Conservation (phyloP, 2,888 invertebrate species). For the Cryptus armator region DNA sequence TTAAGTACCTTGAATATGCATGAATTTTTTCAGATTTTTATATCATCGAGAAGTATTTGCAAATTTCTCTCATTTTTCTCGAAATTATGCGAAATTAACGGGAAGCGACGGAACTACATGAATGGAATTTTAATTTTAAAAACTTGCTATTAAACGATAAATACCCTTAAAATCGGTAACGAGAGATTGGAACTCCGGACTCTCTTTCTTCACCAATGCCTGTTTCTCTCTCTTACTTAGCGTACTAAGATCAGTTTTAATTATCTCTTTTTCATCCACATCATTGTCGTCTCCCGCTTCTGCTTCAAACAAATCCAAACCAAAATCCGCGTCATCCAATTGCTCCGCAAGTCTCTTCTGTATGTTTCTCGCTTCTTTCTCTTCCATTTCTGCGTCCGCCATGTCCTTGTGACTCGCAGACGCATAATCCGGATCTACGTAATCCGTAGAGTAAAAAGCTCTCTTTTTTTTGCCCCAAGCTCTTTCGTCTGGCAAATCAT, state of each 20-base stretch:
- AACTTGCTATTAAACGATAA: background rate
- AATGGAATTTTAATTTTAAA: background rate
- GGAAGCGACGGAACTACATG: background rate
- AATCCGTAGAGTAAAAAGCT: conserved; percentile 94
- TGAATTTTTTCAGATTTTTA: too few species aligned
- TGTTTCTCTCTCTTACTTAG: conserved; percentile 92
- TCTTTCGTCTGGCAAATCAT: conserved; percentile 91
- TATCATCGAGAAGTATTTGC: too few species aligned
- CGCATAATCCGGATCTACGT: conserved; percentile 94
- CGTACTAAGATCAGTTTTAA: conserved; percentile 92
- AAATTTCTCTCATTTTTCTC: too few species aligned
- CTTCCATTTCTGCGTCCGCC: conserved; percentile 92
- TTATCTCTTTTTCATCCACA: conserved; percentile 84
- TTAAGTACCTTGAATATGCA: too few species aligned
- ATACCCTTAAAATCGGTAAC: conserved; percentile 92
- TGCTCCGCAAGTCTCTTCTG: conserved; percentile 92
- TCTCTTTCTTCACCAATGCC: conserved; percentile 92
- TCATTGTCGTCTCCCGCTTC: conserved; percentile 75
- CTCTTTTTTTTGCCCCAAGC: conserved; percentile 95
- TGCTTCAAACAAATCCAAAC: conserved; percentile 86
- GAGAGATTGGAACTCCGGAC: conserved; percentile 94
- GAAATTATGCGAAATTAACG: background rate
- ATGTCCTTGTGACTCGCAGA: conserved; percentile 88
- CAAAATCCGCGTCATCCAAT: conserved; percentile 92
- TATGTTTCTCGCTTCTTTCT: conserved; percentile 93